Evolutionary conservation across 1,140 invertebrate species (phyloP), one percentile per base, ranked within the genome.

Genomic region (Stratiolaelaps scimitus): DNA sequence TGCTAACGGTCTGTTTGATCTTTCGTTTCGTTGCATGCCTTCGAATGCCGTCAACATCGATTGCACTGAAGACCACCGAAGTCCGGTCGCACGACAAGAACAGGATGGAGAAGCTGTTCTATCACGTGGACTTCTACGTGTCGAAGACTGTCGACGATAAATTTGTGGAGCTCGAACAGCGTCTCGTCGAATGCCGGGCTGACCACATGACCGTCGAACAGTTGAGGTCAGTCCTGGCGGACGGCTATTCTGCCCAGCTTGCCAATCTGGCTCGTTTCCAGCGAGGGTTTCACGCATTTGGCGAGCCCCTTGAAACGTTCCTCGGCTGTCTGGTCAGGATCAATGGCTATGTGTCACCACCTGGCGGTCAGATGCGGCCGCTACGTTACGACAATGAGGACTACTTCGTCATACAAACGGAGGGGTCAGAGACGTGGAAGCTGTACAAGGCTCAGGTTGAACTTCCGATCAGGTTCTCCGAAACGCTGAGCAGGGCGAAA

Each of bases 381-480:
- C 53, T n/a, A 15, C 53, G 53, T 23, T 60, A 60, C 23, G 53
- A 60, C 34, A 34, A 60, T 34, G 34, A 26, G 26, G 53, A 60
- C 6, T 29, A 60, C 6, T 60, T 60, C 53, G 20, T 60, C 5
- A 26, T 60, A 15, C 53, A 60, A 10, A 26, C 34, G 23, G 34
- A 34, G 15, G 53, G 53, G 5, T 29, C 26, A 5, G 34, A 15
- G 15, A 60, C 15, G 15, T 60, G 53, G 53, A 60, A 60, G 34
- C 23, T 60, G 2, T 26, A 60, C 20, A 34, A 15, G 2, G n/a
- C 23, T 17, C 26, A 60, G 10, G 53, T 26, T 15, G 53, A 60
- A 10, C 17, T 19, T 26, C 15, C 34, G 1, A 20, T 17, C 23
- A 34, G 1, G 34, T 60, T 60, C 23, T 17, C 26, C 53, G 53